Base-by-base conservation (phyloP, 2,797 vertebrate species). In the Macrochelys suwanniensis region DNA sequence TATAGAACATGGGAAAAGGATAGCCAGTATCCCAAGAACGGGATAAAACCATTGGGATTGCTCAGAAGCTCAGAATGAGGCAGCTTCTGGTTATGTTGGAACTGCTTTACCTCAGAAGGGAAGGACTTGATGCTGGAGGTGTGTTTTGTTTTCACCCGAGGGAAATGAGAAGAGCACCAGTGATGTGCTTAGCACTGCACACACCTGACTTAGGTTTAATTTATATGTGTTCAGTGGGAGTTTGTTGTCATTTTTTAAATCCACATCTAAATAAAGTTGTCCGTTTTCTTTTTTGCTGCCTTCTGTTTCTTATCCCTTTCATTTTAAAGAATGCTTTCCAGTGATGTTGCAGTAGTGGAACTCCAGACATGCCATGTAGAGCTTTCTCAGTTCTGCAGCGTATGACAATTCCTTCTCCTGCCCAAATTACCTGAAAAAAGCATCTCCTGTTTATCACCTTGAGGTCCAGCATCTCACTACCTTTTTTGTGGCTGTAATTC, bases 401-500 rank as follows among this genome's bases (percentile, higher is more conserved):
- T 11, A 81, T 82, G 54, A 88, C 19, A 25, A 87, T 54, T 33
- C 21, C 11, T 7, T 7, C 82, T 92, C 47, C 33, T 78, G 51
- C 88, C 76, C 45, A 74, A 49, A 25, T 57, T 79, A 57, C 92
- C 50, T 85, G 84, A 80, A 87, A 92, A 83, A 94, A 42, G 65
- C 11, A 33, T 49, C 68, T 91, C 68, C 89, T 87, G 84, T 93
- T 96, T 96, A 57, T 96, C 96, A 94, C 49, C 37, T 74, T 96
- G 94, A 94, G 80, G 42, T 97, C 77, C 82, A n/a, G 87, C 83
- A 11, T 81, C 87, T 80, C 51, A 71, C 88, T 94, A 94, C 2
- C 88, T 76, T 91, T 98, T 98, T 91, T 7, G 59, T 79, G 94
- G 93, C 80, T 92, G 53, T 89, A 97, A 97, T 92, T 98, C 95